Evolutionary conservation across 2,888 invertebrate species (phyloP), one percentile per base, ranked within the genome.

Genomic region (Strigamia maritima): DNA sequence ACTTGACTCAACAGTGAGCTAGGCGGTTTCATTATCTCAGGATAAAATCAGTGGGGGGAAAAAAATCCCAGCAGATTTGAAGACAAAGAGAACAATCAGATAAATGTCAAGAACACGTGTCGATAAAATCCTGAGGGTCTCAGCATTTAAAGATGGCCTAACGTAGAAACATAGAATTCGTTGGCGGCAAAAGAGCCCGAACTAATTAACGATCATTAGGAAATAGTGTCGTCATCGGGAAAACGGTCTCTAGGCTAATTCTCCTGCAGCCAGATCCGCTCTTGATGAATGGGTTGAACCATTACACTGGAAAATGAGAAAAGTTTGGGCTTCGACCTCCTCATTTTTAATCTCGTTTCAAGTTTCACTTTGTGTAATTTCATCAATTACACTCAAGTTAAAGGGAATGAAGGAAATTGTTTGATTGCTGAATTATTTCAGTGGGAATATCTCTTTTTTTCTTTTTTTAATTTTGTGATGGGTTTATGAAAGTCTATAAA

Each of bases 51-150:
- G 54, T n/a, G 1, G n/a, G 54, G 14, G 54, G 22, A 54, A 54
- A 54, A 54, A 54, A 54, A 54, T 54, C 54, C 54, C 54, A 54
- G 54, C 54, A 54, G 54, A 54, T 54, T 54, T 54, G 54, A 54
- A 54, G 54, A 54, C 54, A 54, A 54, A 54, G 54, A 54, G 54
- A 54, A 54, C 54, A 54, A 54, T 54, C 54, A 54, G 54, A 54
- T 54, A 54, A 54, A 54, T 54, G 54, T 54, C 54, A 54, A 54
- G 54, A 54, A 54, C 54, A 54, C 54, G 54, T 54, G 54, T 54
- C 54, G 54, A 54, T 54, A 54, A 54, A 54, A 54, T 54, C 54
- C 54, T 54, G 54, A 54, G 54, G 54, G 54, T 54, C 54, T 54
- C 54, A 54, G 54, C 54, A 54, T 54, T 54, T 54, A 54, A 54